phyloP scores from a whole-genome alignment of 2,113 vertebrate genomes.

The Microcebus murinus region DNA sequence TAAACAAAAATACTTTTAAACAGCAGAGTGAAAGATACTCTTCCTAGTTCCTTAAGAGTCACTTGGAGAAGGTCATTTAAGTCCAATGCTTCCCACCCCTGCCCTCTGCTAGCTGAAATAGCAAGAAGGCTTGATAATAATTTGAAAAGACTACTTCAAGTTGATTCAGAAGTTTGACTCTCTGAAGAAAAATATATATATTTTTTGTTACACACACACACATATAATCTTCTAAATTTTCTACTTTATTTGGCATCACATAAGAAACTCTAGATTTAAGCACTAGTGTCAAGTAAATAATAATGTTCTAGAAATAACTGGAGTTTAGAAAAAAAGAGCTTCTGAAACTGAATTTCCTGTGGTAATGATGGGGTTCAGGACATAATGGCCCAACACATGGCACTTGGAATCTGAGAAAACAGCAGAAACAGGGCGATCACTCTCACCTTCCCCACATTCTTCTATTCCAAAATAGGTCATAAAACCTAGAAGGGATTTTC shows the following conservation, averaged over 20 bases:
- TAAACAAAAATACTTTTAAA: constrained; percentile 74
- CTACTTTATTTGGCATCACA: constrained; percentile 31
- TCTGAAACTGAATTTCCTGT: neutral
- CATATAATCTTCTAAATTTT: constrained; percentile 21
- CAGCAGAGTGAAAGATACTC: constrained; percentile 56
- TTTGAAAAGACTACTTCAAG: constrained; percentile 40
- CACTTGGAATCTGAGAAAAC: neutral
- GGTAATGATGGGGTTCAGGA: neutral
- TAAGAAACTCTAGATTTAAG: constrained; percentile 53
- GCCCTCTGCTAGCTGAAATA: constrained; percentile 33
- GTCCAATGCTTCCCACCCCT: neutral
- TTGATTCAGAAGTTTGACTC: constrained; percentile 33
- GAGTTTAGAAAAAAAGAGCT: neutral
- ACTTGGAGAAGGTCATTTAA: constrained; percentile 64
- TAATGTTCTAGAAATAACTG: constrained; percentile 29
- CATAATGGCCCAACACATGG: neutral
- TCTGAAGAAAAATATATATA: neutral
- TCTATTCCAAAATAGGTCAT: neutral
- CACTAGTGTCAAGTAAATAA: constrained; percentile 42
- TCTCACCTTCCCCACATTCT: too few species aligned
- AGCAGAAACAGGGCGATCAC: neutral
- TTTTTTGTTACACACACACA: neutral
- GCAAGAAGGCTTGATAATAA: constrained; percentile 13
- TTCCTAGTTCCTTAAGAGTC: constrained; percentile 56
- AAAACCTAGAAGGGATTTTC: neutral